These are phyloP conservation scores for Enteromius anoplus DNA, from an alignment of 2,797 vertebrate genomes.

Conservation along the genomic window DNA sequence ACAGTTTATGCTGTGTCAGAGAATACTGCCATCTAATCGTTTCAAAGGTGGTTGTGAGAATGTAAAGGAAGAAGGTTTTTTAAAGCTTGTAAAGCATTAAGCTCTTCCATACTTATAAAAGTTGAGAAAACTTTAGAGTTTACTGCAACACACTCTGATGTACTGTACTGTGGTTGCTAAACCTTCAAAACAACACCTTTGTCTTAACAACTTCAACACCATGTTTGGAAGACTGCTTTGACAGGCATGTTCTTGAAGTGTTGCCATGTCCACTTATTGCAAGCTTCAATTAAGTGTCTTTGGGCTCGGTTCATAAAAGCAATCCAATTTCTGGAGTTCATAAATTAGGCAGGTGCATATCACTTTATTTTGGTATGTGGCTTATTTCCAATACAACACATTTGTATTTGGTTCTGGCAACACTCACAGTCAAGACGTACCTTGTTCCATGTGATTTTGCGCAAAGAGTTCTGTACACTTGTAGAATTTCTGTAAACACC, in stretches of 20 bases:
- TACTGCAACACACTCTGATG: background rate
- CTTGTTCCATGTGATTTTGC: background rate
- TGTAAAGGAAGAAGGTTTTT: background rate
- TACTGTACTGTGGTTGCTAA: background rate
- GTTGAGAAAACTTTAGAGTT: background rate
- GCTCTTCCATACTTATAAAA: background rate
- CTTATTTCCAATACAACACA: background rate
- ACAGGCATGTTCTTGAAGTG: background rate
- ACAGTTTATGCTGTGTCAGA: slow-evolving; percentile 5
- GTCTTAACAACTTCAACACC: background rate
- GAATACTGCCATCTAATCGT: slow-evolving; percentile 7
- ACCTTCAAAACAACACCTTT: slow-evolving; percentile 3
- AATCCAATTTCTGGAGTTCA: background rate
- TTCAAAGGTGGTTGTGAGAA: background rate
- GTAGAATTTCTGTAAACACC: background rate
- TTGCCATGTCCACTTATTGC: background rate
- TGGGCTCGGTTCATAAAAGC: background rate
- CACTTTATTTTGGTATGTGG: background rate
- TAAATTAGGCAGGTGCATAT: background rate
- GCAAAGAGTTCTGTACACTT: background rate
- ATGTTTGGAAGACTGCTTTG: slow-evolving; percentile 2
- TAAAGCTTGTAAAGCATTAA: background rate
- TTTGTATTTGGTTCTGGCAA: background rate
- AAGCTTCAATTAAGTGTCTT: background rate
- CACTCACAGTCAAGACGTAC: background rate